Base-by-base conservation (phyloP, 23 tunicate genomes). In the Aplidium turbinatum region DNA sequence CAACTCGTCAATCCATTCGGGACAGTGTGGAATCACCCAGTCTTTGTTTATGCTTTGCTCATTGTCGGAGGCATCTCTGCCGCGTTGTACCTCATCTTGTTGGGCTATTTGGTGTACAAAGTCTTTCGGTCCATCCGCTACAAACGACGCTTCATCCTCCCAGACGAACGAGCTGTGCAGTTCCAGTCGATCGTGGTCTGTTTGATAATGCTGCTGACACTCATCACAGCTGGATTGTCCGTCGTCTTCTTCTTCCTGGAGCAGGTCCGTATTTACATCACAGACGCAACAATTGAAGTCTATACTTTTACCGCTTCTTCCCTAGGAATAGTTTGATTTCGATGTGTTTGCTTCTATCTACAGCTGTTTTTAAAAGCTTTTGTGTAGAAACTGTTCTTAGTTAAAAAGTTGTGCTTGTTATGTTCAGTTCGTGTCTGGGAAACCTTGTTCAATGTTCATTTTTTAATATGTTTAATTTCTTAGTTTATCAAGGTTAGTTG, bases 1-100 rank as follows among this genome's bases (percentile, higher is more conserved):
- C 97, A 91, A 73, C 28, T 91, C 27, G 72, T 84, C 4, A 79
- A 84, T 62, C 97, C 97, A 4, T 70, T 70, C 46, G 62, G 62
- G 57, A 88, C 96, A 4, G 63, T 88, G 47, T 88, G 96, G 96
- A 68, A 60, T 22, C 87, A 88, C 33, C 96, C 83, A 11, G 77
- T 47, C 39, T 42, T 81, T 32, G 96, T 81, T 16, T 51, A 71
- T 32, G 77, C 81, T 3, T 64, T 83, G 5, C 51, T 89, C 26
- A 53, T 66, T 28, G 46, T 77, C 1, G 96, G 73, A 0, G 66
- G 77, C 35, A 55, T 89, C 6, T 75, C 82, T 5, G 87, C 82
- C 7, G 57, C 52, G 7, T 21, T 81, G 1, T 88, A 88, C 55
- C 38, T 88, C 19, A 60, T 88, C 4, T 74, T 81, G 16, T 39